Conservation (phyloP, 2,113 vertebrate species). For the Poeciliopsis prolifica region DNA sequence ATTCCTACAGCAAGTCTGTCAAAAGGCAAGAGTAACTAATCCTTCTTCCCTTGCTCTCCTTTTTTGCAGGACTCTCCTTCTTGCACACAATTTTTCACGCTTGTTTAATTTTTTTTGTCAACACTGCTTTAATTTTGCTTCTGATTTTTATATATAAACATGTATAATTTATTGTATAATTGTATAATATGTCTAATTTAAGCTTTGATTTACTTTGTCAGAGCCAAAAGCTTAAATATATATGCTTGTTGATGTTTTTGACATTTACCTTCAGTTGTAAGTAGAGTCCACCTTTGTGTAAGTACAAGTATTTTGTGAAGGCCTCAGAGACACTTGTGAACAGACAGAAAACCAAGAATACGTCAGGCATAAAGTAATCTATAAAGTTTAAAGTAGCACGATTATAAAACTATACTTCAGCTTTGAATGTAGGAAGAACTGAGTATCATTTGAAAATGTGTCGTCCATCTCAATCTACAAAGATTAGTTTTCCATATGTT, state of each 20-base stretch:
- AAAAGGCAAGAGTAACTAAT: conserved; percentile 74
- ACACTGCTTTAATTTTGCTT: background rate
- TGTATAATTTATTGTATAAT: background rate
- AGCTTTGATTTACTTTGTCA: conserved; percentile 6
- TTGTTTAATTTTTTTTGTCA: conserved; percentile 27
- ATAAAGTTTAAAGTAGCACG: no score
- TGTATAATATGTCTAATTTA: no score
- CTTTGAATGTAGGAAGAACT: no score
- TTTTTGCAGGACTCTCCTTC: conserved; percentile 24
- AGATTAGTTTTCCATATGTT: no score
- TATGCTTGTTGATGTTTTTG: no score
- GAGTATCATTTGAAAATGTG: no score
- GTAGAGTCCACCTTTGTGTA: background rate
- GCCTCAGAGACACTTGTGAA: no score
- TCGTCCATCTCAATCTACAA: no score
- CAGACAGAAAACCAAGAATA: no score
- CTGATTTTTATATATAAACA: background rate
- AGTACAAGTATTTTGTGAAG: no score
- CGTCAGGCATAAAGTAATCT: no score
- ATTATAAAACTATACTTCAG: no score
- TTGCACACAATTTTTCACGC: conserved; percentile 44
- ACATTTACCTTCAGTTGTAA: background rate
- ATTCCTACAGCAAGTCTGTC: conserved; percentile 70
- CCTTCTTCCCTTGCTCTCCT: conserved; percentile 40
- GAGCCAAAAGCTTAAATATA: background rate